phyloP scores from a whole-genome alignment of 2,797 vertebrate genomes.

The Psittacula derbiana region DNA sequence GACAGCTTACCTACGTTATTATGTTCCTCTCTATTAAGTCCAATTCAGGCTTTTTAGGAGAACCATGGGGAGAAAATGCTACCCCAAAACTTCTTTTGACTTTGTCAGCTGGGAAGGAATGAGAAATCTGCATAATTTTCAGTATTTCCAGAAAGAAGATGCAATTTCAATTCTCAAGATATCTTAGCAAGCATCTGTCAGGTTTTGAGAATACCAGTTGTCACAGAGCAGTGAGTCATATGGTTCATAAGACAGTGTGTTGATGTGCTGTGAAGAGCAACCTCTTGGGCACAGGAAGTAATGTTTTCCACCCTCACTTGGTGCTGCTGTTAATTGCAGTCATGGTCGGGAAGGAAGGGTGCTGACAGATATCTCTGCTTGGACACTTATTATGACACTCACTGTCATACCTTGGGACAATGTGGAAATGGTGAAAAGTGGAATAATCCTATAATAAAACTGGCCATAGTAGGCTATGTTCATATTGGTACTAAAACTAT shows the following conservation, averaged over 20 bases:
- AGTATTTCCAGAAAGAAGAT: not conserved
- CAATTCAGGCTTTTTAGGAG: not conserved
- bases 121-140: not conserved
- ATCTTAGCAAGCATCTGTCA: slow-evolving; percentile 33
- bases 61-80: not conserved
- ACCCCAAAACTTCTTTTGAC: not conserved
- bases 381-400: not conserved
- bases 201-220: not conserved
- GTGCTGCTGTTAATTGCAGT: not conserved
- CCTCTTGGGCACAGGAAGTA: slow-evolving; percentile 9
- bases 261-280: slow-evolving; percentile 34
- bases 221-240: slow-evolving; percentile 32
- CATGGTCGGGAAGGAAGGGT: not conserved
- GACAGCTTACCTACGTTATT: not conserved
- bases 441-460: not conserved
- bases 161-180: not conserved
- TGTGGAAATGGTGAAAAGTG: not conserved
- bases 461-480: accelerated
- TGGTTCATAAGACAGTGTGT: slow-evolving; percentile 21
- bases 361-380: not conserved
- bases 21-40: not conserved
- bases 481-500: not conserved
- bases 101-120: not conserved
- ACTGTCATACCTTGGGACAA: not conserved
- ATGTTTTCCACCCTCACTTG: not conserved